Percentiles rank a stretch among this genome's conserved stretches.
Conservation (phyloP, 1,140 invertebrate species). For the Brachionus rubens region DNA sequence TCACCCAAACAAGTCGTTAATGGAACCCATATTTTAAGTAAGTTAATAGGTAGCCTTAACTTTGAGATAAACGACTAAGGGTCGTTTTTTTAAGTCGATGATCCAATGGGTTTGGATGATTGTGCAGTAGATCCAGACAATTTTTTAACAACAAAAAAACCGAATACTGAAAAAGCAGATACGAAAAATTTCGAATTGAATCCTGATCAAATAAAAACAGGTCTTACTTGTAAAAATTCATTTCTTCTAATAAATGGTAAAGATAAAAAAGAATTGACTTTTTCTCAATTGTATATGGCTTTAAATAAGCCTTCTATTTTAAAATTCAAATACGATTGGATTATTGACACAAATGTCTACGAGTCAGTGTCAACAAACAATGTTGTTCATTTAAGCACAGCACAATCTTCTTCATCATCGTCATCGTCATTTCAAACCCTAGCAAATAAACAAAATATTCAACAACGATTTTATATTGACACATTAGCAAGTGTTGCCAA, state of each 20-base stretch:
- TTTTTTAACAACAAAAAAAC: slow-evolving; percentile 1
- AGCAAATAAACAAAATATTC: slow-evolving; percentile 8
- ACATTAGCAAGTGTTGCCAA: slow-evolving; percentile 27
- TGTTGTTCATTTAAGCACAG: no score
- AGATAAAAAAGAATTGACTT: slow-evolving; percentile 27
- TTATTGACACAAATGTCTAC: neutral
- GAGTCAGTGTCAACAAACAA: no score
- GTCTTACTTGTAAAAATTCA: slow-evolving; percentile 7
- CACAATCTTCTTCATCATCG: neutral
- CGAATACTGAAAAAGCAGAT: neutral
- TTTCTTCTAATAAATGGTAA: neutral
- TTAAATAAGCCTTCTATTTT: neutral
- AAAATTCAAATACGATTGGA: slow-evolving; percentile 38
- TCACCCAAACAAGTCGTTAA: no score
- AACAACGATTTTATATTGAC: slow-evolving; percentile 42
- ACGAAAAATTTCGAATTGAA: slow-evolving; percentile 13
- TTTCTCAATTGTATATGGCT: slow-evolving; percentile 33
- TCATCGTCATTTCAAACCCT: neutral
- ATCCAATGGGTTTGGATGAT: slow-evolving; percentile 16
- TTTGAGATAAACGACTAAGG: neutral
- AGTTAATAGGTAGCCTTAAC: no score
- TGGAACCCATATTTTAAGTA: no score
- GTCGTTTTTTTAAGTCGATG: neutral
- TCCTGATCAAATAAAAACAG: neutral
- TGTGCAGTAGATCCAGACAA: slow-evolving; percentile 25